Base-by-base conservation (phyloP, 2,888 invertebrate genomes). In the Troides aeacus region DNA sequence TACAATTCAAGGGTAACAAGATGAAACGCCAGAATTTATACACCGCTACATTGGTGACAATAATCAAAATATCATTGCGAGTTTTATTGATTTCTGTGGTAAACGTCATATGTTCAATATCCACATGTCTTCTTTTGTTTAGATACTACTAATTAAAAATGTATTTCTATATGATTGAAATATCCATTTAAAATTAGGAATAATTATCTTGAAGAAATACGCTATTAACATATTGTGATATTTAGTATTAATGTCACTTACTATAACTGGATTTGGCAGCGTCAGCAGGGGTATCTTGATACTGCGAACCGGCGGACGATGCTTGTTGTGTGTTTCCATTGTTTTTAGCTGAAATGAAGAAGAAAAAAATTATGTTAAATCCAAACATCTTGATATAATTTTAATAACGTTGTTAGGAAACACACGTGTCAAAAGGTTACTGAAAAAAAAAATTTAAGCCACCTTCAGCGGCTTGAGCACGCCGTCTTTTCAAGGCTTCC, bases 401-500 rank as follows among this genome's bases (percentile, higher is more conserved):
- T 15, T 50, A 50, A 21, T 21, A 0, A 50, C 5, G 15, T 50
- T 15, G 1, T 15, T 18, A 50, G 18, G 1, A 0, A 50, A 15
- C 5, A 5, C 17, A 17, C 10, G 15, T 50, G 10, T 50, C 17
- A 50, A 50, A 15, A 50, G 18, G 5, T 15, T 15, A 17, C 12
- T 17, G 18, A 15, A 50, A 17, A 50, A 50, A 39, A 39, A 39
- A 10, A 7, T 50, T 50, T 50, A 15, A 5, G 46, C 46, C 21
- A 94, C 94, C 93, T 83, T 93, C 94, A 74, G 94, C 94, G 23
- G 93, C 95, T 82, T 95, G 95, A 72, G 95, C 95, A 77, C 96
- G 93, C 79, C 96, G 93, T 78, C 95, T 94, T 84, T 96, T 96
- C 70, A 96, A 88, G 0, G 95, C 94, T 68, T 95, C 96, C 62